A percentile compares a stretch with the other conserved stretches of the same genome.
Conservation (phyloP, 2,797 vertebrate genomes). For the Eleutherodactylus coqui region DNA sequence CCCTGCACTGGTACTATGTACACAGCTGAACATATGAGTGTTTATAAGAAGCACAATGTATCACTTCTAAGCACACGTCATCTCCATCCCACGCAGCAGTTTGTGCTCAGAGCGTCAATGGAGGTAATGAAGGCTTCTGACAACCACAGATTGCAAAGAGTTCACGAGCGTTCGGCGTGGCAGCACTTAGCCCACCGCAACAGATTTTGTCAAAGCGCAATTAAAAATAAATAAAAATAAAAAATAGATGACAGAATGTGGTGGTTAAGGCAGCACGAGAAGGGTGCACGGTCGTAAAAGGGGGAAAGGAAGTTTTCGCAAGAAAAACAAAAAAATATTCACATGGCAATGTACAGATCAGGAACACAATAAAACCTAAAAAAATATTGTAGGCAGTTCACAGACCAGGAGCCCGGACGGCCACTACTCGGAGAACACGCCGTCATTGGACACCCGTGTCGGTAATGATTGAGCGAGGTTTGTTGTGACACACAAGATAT, state of each 20-base stretch:
- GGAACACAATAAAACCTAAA: not conserved
- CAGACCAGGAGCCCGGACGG: conserved; percentile 16
- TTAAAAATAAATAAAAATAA: no score
- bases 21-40: no score
- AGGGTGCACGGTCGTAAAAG: not conserved
- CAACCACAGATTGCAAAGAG: not conserved
- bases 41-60: no score
- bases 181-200: not conserved
- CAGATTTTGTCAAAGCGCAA: not conserved
- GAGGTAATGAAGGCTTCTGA: not conserved
- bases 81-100: not conserved
- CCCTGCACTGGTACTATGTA: no score
- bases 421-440: not conserved
- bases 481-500: conserved; percentile 57
- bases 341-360: not conserved
- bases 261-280: not conserved
- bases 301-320: not conserved
- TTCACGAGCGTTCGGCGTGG: not conserved
- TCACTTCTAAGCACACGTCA: not conserved
- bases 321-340: not conserved
- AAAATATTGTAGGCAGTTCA: conserved; percentile 14
- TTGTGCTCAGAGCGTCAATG: not conserved
- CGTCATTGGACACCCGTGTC: conserved; percentile 53
- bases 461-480: not conserved
- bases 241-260: not conserved